Conservation (phyloP, 2,113 vertebrate species). For the Xenopus borealis region DNA sequence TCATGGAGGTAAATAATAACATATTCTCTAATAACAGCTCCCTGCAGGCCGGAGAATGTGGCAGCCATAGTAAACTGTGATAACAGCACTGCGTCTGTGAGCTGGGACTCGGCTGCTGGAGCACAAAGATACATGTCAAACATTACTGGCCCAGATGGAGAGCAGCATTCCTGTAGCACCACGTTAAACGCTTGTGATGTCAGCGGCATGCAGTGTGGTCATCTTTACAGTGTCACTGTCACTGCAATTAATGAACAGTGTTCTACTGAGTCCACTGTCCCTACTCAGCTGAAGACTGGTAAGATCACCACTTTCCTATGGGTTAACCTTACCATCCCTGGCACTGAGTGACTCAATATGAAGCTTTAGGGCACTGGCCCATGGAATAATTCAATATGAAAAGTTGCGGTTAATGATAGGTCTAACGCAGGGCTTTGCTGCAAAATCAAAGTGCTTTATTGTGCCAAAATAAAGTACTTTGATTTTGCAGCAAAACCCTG, state of each 20-base stretch:
- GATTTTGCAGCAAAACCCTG: no score
- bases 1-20: not conserved
- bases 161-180: constrained; percentile 52
- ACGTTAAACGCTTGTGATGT: constrained; percentile 55
- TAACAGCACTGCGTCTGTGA: constrained; percentile 53
- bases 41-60: constrained; percentile 37
- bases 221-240: constrained; percentile 62
- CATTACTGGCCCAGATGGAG: constrained; percentile 56
- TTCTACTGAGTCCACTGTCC: constrained; percentile 51
- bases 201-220: constrained; percentile 57
- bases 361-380: no score
- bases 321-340: no score
- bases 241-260: constrained; percentile 56
- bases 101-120: constrained; percentile 65
- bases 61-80: constrained; percentile 52
- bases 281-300: constrained; percentile 22
- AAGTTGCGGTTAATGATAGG: no score
- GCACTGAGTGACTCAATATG: no score
- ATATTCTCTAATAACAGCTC: constrained; percentile 9
- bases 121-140: constrained; percentile 56
- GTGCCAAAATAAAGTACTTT: no score
- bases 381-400: no score
- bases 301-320: constrained; percentile 3
- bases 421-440: no score
- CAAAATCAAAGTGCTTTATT: no score